Conservation (phyloP, 2,888 invertebrate species). For the Erebia epiphron region DNA sequence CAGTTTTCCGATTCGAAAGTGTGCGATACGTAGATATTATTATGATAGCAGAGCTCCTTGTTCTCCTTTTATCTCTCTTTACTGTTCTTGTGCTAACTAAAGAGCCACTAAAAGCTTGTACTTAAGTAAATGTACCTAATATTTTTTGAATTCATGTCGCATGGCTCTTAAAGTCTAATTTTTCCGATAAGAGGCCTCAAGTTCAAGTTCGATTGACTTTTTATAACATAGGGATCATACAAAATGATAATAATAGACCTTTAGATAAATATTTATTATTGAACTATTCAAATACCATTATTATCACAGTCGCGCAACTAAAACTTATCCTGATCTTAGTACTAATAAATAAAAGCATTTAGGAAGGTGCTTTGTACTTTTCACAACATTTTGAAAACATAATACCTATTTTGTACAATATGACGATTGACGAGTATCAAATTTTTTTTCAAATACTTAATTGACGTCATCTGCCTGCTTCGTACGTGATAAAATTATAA, state of each 20-base stretch:
- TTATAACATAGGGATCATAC: no score
- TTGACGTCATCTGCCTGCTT: neutral
- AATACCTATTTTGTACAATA: neutral
- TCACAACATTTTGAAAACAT: neutral
- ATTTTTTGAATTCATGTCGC: no score
- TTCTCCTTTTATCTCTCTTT: no score
- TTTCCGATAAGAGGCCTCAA: neutral
- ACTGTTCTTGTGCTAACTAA: no score
- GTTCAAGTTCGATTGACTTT: neutral
- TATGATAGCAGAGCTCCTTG: no score
- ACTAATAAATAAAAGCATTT: neutral
- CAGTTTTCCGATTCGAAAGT: no score
- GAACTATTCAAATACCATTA: neutral
- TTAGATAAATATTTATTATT: neutral
- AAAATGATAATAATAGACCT: neutral
- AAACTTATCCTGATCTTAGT: neutral
- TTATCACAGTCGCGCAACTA: conserved; percentile 8
- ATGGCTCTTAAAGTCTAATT: no score
- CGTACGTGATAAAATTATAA: conserved; percentile 25
- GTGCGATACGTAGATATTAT: no score
- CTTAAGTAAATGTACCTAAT: no score
- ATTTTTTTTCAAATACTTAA: neutral
- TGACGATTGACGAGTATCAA: no score
- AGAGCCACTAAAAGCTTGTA: no score
- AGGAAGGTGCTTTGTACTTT: neutral